phyloP scores from a whole-genome alignment of 2,888 invertebrate species.

The Diarsia rubi region DNA sequence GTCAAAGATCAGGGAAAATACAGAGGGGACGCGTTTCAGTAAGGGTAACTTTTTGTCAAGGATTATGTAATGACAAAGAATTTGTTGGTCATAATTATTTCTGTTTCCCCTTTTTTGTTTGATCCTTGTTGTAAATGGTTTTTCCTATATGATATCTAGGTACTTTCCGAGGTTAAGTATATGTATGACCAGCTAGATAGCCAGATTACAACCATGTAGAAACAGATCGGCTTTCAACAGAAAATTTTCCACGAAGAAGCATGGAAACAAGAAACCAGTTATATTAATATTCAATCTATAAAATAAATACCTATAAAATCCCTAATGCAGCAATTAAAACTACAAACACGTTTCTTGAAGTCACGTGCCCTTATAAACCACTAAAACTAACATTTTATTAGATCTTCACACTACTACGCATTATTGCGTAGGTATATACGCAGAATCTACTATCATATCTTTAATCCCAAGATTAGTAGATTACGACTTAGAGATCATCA shows the following conservation, averaged over 20 bases:
- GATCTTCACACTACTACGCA: constrained; percentile 26
- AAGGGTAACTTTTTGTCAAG: not conserved
- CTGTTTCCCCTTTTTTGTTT: not conserved
- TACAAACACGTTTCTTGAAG: constrained; percentile 23
- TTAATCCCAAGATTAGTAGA: constrained; percentile 41
- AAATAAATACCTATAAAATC: constrained; percentile 7
- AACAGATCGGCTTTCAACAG: not conserved
- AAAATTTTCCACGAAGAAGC: not conserved
- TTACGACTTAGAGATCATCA: constrained; percentile 37
- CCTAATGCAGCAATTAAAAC: constrained; percentile 19
- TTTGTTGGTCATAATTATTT: not conserved
- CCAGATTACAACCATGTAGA: not conserved
- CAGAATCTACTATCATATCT: constrained; percentile 27
- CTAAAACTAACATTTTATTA: not conserved
- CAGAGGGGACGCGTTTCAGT: constrained; percentile 13
- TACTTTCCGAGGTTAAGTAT: not conserved
- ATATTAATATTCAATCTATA: constrained; percentile 16
- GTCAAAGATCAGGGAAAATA: constrained; percentile 62
- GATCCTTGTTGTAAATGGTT: not conserved
- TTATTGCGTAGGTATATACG: constrained; percentile 16
- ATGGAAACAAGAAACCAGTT: not conserved
- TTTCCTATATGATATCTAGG: not conserved
- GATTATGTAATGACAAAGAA: not conserved
- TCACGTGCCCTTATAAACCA: constrained; percentile 10
- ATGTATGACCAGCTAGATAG: not conserved